Evolutionary conservation across 2,113 vertebrate genomes (phyloP), one percentile per base, ranked within the genome.

Genomic region (Microcebus griseorufus): DNA sequence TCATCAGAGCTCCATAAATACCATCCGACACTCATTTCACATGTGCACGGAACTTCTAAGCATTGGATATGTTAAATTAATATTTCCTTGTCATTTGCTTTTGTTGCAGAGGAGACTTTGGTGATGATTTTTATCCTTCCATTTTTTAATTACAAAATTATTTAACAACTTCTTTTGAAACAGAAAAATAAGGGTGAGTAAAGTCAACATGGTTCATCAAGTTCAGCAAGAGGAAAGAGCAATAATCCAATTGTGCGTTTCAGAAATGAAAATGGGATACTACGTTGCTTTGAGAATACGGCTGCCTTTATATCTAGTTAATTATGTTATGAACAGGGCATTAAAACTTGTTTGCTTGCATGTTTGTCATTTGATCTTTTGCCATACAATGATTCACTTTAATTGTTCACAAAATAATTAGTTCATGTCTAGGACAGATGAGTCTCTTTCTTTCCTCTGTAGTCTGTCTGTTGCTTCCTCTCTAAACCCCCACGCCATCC

Each of bases 71-170:
- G 34, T 78, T 64, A 27, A 78, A 37, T 60, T 73, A 51, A 6
- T 69, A 79, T 81, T 88, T 94, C 39, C 88, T 69, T 91, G 42
- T 85, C 27, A 88, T 96, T 94, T 85, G 80, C 85, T 95, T 94
- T 37, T 32, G 8, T 67, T 76, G 48, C 48, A 69, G 37, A 60
- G n/a, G 12, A 96, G 42, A 90, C 39, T 78, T 81, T n/a, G 37
- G 17, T 62, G 53, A 90, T 94, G 62, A 60, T 79, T 95, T 80
- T 83, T 37, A 85, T 4, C 27, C 45, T 86, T 81, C n/a, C 80
- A 29, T 27, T 78, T 92, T 90, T 95, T 51, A 88, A 96, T 94
- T 91, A 90, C n/a, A 82, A 94, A 93, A 82, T 82, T 94, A 80
- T 58, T 94, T 65, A 95, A 96, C 82, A 89, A 53, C 70, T 86